Evolutionary conservation across 2,113 vertebrate genomes (phyloP).

Genomic region (Tapirus terrestris): DNA sequence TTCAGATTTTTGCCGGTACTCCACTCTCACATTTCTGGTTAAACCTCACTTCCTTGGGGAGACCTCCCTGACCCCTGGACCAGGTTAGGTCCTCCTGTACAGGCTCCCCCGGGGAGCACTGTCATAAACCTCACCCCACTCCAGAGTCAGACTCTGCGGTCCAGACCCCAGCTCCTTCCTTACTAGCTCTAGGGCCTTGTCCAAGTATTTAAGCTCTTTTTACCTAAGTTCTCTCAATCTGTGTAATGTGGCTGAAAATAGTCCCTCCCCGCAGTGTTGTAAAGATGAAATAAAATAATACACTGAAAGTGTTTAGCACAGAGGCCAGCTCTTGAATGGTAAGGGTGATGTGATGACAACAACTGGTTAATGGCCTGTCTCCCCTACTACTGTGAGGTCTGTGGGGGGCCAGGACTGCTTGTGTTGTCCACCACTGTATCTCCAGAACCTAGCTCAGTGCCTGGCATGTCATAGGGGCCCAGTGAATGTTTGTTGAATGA

Average conservation of each 20-base stretch:
- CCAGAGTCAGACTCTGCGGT: neutral
- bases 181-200: neutral
- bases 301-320: neutral
- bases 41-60: neutral
- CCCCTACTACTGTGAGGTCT: neutral
- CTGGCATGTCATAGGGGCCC: neutral
- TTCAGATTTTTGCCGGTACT: neutral
- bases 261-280: neutral
- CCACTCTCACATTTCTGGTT: neutral
- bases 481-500: neutral
- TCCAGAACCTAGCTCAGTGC: neutral
- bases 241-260: neutral
- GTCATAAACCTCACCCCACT: neutral
- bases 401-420: neutral
- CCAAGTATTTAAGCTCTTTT: neutral
- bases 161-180: neutral
- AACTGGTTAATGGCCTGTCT: neutral
- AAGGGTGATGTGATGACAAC: neutral
- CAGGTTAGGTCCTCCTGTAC: neutral
- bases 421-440: neutral
- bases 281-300: neutral
- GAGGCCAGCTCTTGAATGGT: neutral
- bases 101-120: rapidly evolving
- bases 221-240: neutral
- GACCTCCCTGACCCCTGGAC: neutral